phyloP scores from a whole-genome alignment of 1,140 invertebrate species.

The Hydropsyche tenuis region DNA sequence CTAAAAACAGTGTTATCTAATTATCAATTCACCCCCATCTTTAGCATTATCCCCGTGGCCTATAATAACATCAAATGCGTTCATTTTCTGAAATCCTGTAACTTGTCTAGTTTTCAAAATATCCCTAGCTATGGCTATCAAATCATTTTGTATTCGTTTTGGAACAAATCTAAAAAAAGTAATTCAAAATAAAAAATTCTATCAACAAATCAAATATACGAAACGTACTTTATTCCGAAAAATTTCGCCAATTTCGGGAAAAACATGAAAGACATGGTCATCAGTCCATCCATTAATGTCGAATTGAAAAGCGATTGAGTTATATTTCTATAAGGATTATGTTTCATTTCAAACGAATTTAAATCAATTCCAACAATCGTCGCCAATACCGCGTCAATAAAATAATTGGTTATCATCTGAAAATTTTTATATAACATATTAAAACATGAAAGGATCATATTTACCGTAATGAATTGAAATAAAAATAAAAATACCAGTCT shows the following conservation, averaged over 20 bases:
- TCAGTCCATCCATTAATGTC: not conserved
- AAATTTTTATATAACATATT: conserved; percentile 9
- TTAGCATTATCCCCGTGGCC: not conserved
- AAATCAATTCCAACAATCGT: conserved; percentile 1
- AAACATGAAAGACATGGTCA: conserved; percentile 23
- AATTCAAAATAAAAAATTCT: not conserved
- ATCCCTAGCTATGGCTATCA: not conserved
- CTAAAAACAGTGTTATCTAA: not conserved
- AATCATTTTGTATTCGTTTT: not conserved
- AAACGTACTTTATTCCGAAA: conserved; percentile 17
- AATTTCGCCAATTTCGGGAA: conserved; percentile 7
- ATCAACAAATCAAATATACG: not conserved
- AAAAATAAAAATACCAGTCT: conserved; percentile 10
- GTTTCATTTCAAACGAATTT: not conserved
- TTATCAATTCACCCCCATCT: conserved; percentile 37
- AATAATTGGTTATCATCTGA: not conserved
- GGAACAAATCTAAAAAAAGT: conserved; percentile 38
- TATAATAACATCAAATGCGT: conserved; percentile 20
- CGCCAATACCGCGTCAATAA: conserved; percentile 2
- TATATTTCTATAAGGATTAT: conserved; percentile 12
- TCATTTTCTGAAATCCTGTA: conserved; percentile 5
- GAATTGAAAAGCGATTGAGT: not conserved
- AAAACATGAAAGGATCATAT: not conserved
- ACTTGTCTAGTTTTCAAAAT: conserved; percentile 4
- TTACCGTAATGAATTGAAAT: not conserved